Conservation (phyloP, 1,140 invertebrate genomes). For the Gryon sp. region DNA sequence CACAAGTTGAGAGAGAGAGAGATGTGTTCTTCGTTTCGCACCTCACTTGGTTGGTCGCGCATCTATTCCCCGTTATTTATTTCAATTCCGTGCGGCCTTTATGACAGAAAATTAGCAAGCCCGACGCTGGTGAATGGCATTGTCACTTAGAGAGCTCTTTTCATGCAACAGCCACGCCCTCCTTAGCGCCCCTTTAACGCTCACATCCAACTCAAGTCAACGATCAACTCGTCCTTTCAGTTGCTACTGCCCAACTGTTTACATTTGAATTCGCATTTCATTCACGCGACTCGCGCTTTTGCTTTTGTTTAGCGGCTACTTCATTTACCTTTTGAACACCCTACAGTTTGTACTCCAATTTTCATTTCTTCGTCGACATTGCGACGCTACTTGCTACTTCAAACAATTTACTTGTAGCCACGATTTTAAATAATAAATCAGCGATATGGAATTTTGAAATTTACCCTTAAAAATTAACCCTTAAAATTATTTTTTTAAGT, state of each 20-base stretch:
- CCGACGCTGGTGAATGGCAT: conserved; percentile 66
- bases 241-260: conserved; percentile 59
- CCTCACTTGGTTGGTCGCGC: conserved; percentile 65
- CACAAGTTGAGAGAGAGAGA: conserved; percentile 46
- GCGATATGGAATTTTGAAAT: no score
- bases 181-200: conserved; percentile 76
- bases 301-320: conserved; percentile 58
- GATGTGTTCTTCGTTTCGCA: conserved; percentile 73
- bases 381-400: conserved; percentile 16
- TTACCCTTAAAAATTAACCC: no score
- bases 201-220: conserved; percentile 42
- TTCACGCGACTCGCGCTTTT: conserved; percentile 39
- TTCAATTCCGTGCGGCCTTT: conserved; percentile 70
- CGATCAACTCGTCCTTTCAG: conserved; percentile 63
- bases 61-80: conserved; percentile 74
- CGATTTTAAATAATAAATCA: no score
- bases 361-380: conserved; percentile 22
- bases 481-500: no score
- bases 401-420: conserved; percentile 10
- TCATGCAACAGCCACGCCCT: conserved; percentile 72
- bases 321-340: conserved; percentile 46
- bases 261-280: conserved; percentile 52
- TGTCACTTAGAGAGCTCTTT: conserved; percentile 72
- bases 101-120: conserved; percentile 73
- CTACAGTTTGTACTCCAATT: conserved; percentile 48